Base-by-base conservation (phyloP, 2,113 vertebrate species). In the Lepus timidus region DNA sequence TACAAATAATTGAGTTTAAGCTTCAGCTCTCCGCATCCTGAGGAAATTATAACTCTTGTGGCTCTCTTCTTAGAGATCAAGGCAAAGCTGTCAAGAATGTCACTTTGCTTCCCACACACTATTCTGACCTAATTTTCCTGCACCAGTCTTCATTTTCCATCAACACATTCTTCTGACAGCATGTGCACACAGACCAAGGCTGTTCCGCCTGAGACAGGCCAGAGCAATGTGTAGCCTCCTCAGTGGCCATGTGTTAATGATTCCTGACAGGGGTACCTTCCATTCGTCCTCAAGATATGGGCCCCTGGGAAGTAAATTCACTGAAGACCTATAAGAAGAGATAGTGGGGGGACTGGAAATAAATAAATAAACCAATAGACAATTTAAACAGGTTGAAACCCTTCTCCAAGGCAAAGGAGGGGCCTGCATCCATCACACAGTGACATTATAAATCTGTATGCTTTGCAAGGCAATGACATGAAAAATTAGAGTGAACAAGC, bases 391-490 rank as follows among this genome's bases (percentile, higher is more conserved):
- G 84, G 96, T 85, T 95, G 90, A 96, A 97, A 91, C 96, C 90
- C 93, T 87, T 97, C 97, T 94, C 92, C 80, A 94, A 97, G 95
- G 94, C 90, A 95, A 97, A 98, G 91, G 96, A 97, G 91, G 96
- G 96, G 84, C 95, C 83, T 80, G 91, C 97, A 98, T 98, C 95
- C 93, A 97, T 98, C 97, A 98, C 91, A 93, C 83, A 62, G 93
- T 97, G 97, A 97, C 98, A 97, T 97, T 98, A 97, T 98, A 98
- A 98, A 98, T 98, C 98, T 98, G 97, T 97, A 96, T 97, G 94
- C 93, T 97, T 97, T 97, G 96, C 95, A 96, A 98, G 96, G 96
- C 94, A 98, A 82, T 96, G 98, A 98, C 98, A 98, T 98, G 98
- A 98, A 98, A 98, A 98, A 98, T 98, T 97, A 98, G 90, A 96